A percentile compares a stretch with the other conserved stretches of the same genome.
phyloP scores from a whole-genome alignment of 2,888 invertebrate genomes.

The Monoplex corrugatus region DNA sequence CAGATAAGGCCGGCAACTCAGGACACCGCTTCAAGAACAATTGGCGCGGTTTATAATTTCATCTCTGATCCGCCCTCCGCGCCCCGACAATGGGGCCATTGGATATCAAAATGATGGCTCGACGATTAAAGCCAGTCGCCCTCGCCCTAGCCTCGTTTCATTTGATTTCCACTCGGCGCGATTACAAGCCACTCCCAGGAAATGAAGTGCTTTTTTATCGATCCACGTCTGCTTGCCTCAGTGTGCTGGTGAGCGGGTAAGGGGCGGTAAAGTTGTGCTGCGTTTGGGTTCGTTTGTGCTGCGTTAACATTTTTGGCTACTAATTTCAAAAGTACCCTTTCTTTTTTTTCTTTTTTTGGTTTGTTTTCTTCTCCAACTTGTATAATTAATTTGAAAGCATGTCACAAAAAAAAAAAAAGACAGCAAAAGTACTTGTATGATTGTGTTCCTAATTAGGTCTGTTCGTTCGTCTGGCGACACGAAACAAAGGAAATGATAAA shows the following conservation, averaged over 20 bases:
- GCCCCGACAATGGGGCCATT: conserved; percentile 46
- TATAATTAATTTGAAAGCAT: no score
- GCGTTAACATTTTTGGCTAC: background rate
- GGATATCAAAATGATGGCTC: conserved; percentile 57
- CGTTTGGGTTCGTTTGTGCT: background rate
- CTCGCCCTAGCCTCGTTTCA: background rate
- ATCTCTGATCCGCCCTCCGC: conserved; percentile 45
- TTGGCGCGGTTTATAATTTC: conserved; percentile 54
- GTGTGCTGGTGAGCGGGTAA: background rate
- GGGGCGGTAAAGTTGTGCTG: background rate
- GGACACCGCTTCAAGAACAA: conserved; percentile 46
- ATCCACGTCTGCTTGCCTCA: background rate
- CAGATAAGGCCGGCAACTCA: conserved; percentile 53
- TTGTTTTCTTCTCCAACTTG: no score
- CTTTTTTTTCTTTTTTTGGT: no score
- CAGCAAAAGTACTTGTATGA: no score
- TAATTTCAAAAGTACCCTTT: no score
- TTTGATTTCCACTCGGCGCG: background rate
- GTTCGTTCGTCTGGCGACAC: no score
- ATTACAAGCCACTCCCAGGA: background rate
- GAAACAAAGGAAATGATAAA: no score
- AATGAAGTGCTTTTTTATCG: background rate
- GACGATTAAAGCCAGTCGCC: conserved; percentile 35
- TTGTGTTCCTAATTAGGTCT: no score
- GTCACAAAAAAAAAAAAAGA: no score